A percentile compares a stretch with the other conserved stretches of the same genome.
These are phyloP conservation scores for Muntiacus reevesi DNA, from an alignment of 2,113 vertebrate species.

Conservation along the genomic window DNA sequence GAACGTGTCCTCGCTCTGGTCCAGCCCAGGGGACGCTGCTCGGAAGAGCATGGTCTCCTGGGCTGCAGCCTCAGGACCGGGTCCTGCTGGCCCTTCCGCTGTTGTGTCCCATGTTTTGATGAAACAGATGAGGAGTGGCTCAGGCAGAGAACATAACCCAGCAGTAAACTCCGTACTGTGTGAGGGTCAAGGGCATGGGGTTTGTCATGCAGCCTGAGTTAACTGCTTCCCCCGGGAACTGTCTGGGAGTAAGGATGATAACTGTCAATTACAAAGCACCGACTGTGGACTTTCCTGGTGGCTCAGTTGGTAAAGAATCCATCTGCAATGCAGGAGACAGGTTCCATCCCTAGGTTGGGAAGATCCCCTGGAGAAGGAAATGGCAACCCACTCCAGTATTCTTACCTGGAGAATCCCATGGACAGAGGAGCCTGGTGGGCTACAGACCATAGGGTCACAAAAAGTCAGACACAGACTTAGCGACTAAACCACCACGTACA, in stretches of 20 bases:
- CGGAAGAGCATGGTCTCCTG: too few relatives aligned
- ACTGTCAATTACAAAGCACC: not conserved
- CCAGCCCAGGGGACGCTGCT: fast-evolving
- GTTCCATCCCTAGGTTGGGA: not conserved
- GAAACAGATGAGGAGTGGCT: not conserved
- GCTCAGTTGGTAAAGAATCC: not conserved
- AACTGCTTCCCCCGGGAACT: not conserved
- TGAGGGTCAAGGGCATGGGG: not conserved
- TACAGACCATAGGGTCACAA: not conserved
- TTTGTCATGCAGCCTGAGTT: not conserved
- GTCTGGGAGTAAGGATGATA: not conserved
- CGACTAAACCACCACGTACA: not conserved
- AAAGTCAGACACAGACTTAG: not conserved
- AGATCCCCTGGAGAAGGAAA: not conserved
- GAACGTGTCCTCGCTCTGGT: not conserved
- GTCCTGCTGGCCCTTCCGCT: fast-evolving
- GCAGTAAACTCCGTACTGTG: not conserved
- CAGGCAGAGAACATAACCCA: not conserved
- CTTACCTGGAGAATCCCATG: not conserved
- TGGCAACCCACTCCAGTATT: not conserved
- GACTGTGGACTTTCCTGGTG: not conserved
- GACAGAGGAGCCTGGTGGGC: not conserved
- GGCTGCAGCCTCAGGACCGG: not conserved
- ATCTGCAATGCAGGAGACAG: not conserved
- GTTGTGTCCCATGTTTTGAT: not conserved